Base-by-base conservation (phyloP, 2,797 vertebrate species). In the Rachycentron canadum region DNA sequence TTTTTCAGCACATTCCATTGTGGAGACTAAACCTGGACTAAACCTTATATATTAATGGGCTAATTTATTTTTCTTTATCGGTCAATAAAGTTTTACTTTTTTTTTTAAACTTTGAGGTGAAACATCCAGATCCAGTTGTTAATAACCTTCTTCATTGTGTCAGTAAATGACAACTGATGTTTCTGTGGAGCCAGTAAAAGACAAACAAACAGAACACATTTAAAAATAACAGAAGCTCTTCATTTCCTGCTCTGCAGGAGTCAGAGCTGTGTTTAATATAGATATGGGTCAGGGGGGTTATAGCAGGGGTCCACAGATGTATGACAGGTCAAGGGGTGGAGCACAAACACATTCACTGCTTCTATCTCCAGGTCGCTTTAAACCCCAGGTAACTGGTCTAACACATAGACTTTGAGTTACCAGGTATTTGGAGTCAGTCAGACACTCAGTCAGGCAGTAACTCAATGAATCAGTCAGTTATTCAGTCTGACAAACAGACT, bases 361-460 rank as follows among this genome's bases (percentile, higher is more conserved):
- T 65, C 75, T 76, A 76, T 78, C 86, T 78, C 66, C 64, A 78
- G 30, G 7, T 28, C 38, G 34, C 21, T 50, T n/a, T 25, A 43
- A 73, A 63, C 45, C 16, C 61, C 53, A 69, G 34, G 28, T 62
- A 36, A 30, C 30, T 40, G 41, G 1, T 68, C 47, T 12, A 11
- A 43, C 13, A 26, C 21, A 11, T 13, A 53, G 5, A 43, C 43
- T 47, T 13, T 34, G 9, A 26, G 4, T 45, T 14, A 19, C 3
- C 19, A 23, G 65, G 5, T 10, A 26, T 52, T 73, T 38, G 9
- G 9, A 43, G 52, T 40, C 68, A 53, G 59, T 59, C 53, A 43
- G 66, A 23, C 34, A 14, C 3, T 19, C 47, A 59, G 49, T 66
- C 40, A 66, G 2, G 5, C 41, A n/a, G 4, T 25, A 10, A 58